Conservation (phyloP, 2,797 vertebrate species). For the Clarias fuscus region DNA sequence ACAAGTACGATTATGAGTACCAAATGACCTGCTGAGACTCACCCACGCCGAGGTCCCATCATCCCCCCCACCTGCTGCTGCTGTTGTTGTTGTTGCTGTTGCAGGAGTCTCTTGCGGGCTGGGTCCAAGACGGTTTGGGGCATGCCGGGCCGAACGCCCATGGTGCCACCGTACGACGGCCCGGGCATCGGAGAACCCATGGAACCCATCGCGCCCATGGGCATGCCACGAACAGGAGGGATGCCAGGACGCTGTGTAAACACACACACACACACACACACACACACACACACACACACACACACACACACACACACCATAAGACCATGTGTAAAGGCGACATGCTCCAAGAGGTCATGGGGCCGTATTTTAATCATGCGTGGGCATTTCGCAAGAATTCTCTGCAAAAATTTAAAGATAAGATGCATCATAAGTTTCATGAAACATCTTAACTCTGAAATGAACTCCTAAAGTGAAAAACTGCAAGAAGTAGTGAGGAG, state of each 20-base stretch:
- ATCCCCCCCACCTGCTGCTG: slow-evolving; percentile 80
- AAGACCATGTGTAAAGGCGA: background rate
- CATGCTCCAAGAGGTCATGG: background rate
- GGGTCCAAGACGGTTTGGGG: slow-evolving; percentile 86
- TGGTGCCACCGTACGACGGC: slow-evolving; percentile 80
- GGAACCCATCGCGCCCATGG: slow-evolving; percentile 79
- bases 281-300: slow-evolving; percentile 24
- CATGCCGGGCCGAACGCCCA: slow-evolving; percentile 86
- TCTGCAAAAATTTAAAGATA: too few species aligned
- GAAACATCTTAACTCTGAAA: too few species aligned
- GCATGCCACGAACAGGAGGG: slow-evolving; percentile 80
- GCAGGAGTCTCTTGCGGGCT: slow-evolving; percentile 88
- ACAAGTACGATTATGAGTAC: too few species aligned
- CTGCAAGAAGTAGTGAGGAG: too few species aligned
- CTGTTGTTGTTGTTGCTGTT: slow-evolving; percentile 62
- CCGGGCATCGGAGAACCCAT: slow-evolving; percentile 87
- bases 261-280: slow-evolving; percentile 10
- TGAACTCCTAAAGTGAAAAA: too few species aligned
- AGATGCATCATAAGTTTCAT: too few species aligned
- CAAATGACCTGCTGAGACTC: slow-evolving; percentile 54
- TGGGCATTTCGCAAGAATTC: too few species aligned
- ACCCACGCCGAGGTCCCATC: slow-evolving; percentile 86
- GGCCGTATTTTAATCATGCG: too few species aligned
- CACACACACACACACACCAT: slow-evolving; percentile 1
- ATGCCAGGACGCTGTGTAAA: slow-evolving; percentile 81